Evolutionary conservation across 2,113 vertebrate genomes (phyloP).

Genomic region (Pluvianellus socialis): DNA sequence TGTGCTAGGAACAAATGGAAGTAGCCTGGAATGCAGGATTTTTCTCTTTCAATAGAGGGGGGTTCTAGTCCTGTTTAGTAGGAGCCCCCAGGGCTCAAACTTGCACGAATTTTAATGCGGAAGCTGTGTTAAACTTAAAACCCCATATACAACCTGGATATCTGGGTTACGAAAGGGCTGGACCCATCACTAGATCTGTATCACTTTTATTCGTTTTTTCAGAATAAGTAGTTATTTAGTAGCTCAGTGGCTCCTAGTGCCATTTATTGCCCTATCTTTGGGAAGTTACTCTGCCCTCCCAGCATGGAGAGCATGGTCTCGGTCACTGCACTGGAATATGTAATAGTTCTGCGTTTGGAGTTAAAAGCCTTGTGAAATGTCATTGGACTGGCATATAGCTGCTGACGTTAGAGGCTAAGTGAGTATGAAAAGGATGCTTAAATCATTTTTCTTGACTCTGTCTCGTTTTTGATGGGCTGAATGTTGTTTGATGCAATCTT

Average conservation of each 20-base stretch:
- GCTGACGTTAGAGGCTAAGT: not conserved
- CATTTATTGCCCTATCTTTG: rapidly evolving
- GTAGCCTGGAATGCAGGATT: not conserved
- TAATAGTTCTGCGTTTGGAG: not conserved
- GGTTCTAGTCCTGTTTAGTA: not conserved
- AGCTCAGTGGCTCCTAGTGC: not conserved
- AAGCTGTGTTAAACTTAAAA: not conserved
- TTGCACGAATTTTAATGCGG: rapidly evolving
- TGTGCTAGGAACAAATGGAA: not conserved
- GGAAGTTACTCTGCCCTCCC: not conserved
- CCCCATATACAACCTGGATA: not conserved
- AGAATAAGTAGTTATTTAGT: not conserved
- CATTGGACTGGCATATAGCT: not conserved
- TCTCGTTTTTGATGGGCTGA: not conserved
- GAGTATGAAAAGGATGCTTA: not conserved
- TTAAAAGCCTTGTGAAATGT: not conserved
- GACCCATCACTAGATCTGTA: rapidly evolving
- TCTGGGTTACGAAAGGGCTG: not conserved
- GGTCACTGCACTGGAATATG: no score
- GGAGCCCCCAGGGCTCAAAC: not conserved
- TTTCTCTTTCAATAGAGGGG: rapidly evolving
- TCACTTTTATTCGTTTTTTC: rapidly evolving
- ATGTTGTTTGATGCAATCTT: rapidly evolving
- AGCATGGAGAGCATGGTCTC: rapidly evolving
- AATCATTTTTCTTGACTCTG: not conserved